Base-by-base conservation (phyloP, 2,888 invertebrate genomes). In the Drosophila setosimentum region DNA sequence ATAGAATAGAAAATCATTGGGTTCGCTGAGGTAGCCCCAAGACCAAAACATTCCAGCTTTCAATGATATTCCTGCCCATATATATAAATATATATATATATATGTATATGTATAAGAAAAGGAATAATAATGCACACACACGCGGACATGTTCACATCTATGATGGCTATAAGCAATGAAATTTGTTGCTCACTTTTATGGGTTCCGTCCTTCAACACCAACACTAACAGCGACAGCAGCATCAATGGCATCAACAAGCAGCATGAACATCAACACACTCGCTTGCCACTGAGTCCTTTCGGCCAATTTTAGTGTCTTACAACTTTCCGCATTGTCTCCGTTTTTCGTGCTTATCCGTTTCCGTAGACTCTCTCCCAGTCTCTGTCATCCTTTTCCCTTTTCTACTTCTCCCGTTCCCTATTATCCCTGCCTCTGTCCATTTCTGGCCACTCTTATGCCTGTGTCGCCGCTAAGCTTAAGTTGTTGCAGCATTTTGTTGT, bases 171-270 rank as follows among this genome's bases (percentile, higher is more conserved):
- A 86, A 86, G 82, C 80, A 87, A 83, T 87, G 85, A 82, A 86
- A 85, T 87, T 86, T 86, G 86, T 86, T 83, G 82, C 86, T 86
- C 82, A 82, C 82, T 86, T 86, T 86, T 87, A 86, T 87, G 87
- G 85, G 77, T 83, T 82, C 76, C 78, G 80, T 76, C 75, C 73
- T 72, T 69, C 78, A 78, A 63, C 70, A 65, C 64, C 66, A 76
- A 69, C 58, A 59, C 37, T 30, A 64, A 33, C 51, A 49, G 67
- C 55, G 18, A 27, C 54, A 18, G 40, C 49, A 40, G 37, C 54
- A 24, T 16, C 24, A 30, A 21, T 76, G 74, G 57, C 73, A 68
- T 64, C 68, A 78, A 72, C 66, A 68, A 21, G 53, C 59, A 58
- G 81, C 68, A 68, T 30, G 55, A 62, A 66, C 82, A 75, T 78